phyloP scores from a whole-genome alignment of 2,113 vertebrate genomes.

The Myrmophylax atrothorax region DNA sequence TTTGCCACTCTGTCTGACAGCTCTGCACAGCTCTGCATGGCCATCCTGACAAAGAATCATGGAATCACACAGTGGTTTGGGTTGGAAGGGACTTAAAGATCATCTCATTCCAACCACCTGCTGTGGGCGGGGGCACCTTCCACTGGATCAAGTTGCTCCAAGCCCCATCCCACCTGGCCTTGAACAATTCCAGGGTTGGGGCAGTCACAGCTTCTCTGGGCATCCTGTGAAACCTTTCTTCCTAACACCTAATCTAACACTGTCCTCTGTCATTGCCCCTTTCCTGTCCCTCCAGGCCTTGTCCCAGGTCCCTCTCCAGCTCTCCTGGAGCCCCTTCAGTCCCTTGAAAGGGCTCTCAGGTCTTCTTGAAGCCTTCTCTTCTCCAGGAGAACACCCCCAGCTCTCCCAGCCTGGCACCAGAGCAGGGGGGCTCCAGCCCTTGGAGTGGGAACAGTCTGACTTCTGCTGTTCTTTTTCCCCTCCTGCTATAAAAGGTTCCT shows the following conservation, averaged over 20 bases:
- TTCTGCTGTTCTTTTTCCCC: background rate
- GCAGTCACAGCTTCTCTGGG: background rate
- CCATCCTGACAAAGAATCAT: background rate
- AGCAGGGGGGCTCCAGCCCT: background rate
- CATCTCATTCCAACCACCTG: fast-evolving
- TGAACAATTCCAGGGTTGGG: background rate
- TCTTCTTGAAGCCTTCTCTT: background rate
- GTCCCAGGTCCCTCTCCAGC: background rate
- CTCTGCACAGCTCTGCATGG: background rate
- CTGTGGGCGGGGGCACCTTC: background rate
- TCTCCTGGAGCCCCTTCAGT: background rate
- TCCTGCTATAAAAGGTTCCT: background rate
- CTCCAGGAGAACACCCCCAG: background rate
- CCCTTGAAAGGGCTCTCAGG: fast-evolving
- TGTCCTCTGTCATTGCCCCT: background rate
- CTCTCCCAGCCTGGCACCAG: background rate
- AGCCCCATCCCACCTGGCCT: fast-evolving
- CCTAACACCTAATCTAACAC: background rate
- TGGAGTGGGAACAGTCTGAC: background rate
- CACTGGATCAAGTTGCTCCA: fast-evolving
- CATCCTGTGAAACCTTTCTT: background rate
- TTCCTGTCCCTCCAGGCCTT: background rate
- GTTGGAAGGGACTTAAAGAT: background rate
- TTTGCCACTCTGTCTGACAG: background rate
- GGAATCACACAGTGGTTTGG: background rate